These are phyloP conservation scores for Rhaphigaster nebulosa DNA, from an alignment of 2,888 invertebrate genomes.

Conservation along the genomic window DNA sequence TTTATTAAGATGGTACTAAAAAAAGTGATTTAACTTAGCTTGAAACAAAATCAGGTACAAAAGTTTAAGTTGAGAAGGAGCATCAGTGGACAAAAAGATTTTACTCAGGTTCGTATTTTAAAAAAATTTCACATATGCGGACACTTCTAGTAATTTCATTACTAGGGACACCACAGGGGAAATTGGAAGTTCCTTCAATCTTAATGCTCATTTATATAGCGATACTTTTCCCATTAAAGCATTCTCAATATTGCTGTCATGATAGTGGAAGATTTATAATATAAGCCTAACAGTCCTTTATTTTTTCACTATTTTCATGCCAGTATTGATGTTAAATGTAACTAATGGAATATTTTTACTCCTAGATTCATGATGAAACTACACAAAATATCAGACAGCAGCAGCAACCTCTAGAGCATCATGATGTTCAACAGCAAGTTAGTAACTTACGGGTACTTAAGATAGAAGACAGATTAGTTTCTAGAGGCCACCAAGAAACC, in stretches of 20 bases:
- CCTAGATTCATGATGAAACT: constrained; percentile 59
- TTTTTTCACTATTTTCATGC: no score
- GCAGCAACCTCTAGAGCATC: constrained; percentile 62
- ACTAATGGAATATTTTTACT: not conserved
- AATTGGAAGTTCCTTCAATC: no score
- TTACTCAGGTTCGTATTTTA: no score
- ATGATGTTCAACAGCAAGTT: constrained; percentile 62
- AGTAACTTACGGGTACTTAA: constrained; percentile 60
- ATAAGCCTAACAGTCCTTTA: not conserved
- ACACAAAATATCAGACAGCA: constrained; percentile 59
- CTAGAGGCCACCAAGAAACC: constrained; percentile 64
- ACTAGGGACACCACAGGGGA: no score
- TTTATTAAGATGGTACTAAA: no score
- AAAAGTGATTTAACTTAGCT: no score
- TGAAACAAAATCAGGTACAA: no score
- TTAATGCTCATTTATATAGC: not conserved
- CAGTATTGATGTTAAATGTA: no score
- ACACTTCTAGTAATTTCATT: no score
- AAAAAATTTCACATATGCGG: no score
- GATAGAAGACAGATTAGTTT: constrained; percentile 61
- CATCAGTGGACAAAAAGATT: no score
- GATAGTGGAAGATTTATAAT: not conserved
- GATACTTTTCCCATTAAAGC: not conserved
- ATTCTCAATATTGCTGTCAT: not conserved
- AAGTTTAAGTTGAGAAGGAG: no score